A percentile compares a stretch with the other conserved stretches of the same genome.
phyloP scores from a whole-genome alignment of 2,888 invertebrate species.

The Spilosoma lubricipeda region DNA sequence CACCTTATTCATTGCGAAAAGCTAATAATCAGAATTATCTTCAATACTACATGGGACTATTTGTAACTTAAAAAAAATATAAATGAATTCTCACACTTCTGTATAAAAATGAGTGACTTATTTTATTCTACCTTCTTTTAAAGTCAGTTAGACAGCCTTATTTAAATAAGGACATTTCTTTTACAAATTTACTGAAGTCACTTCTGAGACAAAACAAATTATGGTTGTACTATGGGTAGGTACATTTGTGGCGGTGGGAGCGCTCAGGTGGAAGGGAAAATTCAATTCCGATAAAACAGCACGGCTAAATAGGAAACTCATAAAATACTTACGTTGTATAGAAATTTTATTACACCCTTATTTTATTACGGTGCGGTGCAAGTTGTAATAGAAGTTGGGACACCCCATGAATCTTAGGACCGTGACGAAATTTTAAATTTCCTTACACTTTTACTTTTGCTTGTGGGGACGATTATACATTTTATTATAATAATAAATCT shows the following conservation, averaged over 20 bases:
- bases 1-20: neutral
- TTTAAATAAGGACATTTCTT: slow-evolving; percentile 37
- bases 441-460: neutral
- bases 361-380: slow-evolving; percentile 38
- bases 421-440: neutral
- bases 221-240: slow-evolving; percentile 30
- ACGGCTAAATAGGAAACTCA: slow-evolving; percentile 65
- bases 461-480: too few relatives aligned
- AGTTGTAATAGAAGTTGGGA: neutral
- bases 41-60: neutral
- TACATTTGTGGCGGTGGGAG: slow-evolving; percentile 43
- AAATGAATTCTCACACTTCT: neutral
- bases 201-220: slow-evolving; percentile 48
- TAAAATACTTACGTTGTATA: slow-evolving; percentile 67
- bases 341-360: slow-evolving; percentile 58
- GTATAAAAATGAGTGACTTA: neutral
- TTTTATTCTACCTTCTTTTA: neutral
- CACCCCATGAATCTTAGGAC: neutral
- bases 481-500: too few relatives aligned
- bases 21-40: neutral
- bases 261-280: slow-evolving; percentile 55
- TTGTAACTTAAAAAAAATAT: too few relatives aligned
- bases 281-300: slow-evolving; percentile 57
- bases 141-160: slow-evolving; percentile 23
- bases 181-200: slow-evolving; percentile 36